Evolutionary conservation across 2,888 invertebrate genomes (phyloP).

Genomic region (Paralinhomoeus sp.): DNA sequence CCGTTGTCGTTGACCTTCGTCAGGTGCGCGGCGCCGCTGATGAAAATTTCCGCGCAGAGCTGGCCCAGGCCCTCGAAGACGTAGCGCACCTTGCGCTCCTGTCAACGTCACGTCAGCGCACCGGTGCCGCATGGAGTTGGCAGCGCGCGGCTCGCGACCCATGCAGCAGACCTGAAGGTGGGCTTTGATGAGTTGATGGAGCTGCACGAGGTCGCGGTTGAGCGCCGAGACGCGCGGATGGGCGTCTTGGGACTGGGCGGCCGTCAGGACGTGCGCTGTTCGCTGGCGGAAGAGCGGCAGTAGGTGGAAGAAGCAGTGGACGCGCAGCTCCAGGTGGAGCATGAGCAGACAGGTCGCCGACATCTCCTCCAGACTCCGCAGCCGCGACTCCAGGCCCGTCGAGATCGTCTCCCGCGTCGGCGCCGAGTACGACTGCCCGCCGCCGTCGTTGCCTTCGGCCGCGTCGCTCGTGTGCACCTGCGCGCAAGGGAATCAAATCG

Average conservation of each 20-base stretch:
- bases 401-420: background rate
- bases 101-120: too few species aligned
- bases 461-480: background rate
- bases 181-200: background rate
- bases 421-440: background rate
- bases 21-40: constrained; percentile 52
- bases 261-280: constrained; percentile 9
- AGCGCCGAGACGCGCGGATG: constrained; percentile 44
- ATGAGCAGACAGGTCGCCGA: constrained; percentile 71
- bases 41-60: constrained; percentile 51
- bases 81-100: constrained; percentile 53
- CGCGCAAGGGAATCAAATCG: too few species aligned
- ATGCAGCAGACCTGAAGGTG: background rate
- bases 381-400: constrained; percentile 14
- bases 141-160: too few species aligned
- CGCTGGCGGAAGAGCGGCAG: constrained; percentile 37
- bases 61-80: constrained; percentile 42
- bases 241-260: constrained; percentile 12
- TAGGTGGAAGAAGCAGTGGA: constrained; percentile 83
- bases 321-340: constrained; percentile 64
- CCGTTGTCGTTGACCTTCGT: constrained; percentile 54
- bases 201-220: constrained; percentile 44
- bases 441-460: too few species aligned
- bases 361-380: constrained; percentile 39
- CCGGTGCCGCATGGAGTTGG: too few species aligned